A percentile compares a stretch with the other conserved stretches of the same genome.
phyloP scores from a whole-genome alignment of 2,888 invertebrate genomes.

The Eristalis intricaria region DNA sequence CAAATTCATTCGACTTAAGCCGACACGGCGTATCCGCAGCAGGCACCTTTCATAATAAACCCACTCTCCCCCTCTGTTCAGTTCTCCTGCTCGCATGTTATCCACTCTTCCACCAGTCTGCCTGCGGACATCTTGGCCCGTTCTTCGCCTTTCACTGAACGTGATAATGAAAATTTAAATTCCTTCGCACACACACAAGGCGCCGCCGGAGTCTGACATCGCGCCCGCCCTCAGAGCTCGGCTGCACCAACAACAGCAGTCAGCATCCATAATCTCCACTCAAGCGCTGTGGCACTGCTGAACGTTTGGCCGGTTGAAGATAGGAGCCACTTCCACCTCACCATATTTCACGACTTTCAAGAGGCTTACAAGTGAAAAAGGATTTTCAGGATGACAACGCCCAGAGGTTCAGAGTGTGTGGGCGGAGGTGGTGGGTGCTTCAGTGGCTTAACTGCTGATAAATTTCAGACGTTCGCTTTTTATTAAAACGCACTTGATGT shows the following conservation, averaged over 20 bases:
- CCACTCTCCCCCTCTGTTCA: too few species aligned
- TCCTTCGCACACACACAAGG: slow-evolving; percentile 2
- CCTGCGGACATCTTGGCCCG: background rate
- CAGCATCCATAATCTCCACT: background rate
- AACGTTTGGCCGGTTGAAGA: slow-evolving; percentile 31
- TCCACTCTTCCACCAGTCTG: background rate
- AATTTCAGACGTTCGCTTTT: slow-evolving; percentile 58
- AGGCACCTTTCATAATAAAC: background rate
- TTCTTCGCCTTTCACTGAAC: slow-evolving; percentile 9
- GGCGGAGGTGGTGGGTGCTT: too few species aligned
- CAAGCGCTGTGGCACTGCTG: background rate
- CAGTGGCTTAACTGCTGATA: slow-evolving; percentile 40
- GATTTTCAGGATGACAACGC: background rate
- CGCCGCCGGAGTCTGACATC: background rate
- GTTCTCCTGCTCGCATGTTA: background rate
- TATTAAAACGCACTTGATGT: slow-evolving; percentile 50
- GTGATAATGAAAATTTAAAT: slow-evolving; percentile 36
- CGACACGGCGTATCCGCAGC: background rate
- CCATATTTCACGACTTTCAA: slow-evolving; percentile 35
- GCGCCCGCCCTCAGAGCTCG: background rate
- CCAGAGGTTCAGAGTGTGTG: background rate
- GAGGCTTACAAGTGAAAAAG: background rate
- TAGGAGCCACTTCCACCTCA: slow-evolving; percentile 17
- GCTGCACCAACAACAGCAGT: background rate
- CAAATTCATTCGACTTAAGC: too few species aligned